Evolutionary conservation across 1,140 invertebrate genomes (phyloP).

Genomic region (Heliconius eleuchia): DNA sequence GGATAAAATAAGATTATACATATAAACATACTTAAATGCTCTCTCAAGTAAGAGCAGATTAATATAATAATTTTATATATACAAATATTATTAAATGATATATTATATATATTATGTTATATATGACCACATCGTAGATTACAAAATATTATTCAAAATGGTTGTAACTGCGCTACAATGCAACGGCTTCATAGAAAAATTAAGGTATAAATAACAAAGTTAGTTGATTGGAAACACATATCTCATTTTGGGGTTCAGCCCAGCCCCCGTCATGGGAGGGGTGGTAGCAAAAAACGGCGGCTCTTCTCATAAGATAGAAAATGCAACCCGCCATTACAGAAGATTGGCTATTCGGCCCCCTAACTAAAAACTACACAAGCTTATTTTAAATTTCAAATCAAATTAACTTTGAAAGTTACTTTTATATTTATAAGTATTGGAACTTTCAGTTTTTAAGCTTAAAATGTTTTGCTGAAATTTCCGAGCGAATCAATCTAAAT

Average conservation of each 20-base stretch:
- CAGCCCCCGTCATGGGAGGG: conserved; percentile 58
- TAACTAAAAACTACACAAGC: conserved; percentile 36
- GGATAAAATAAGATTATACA: too few species aligned
- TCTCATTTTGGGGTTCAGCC: conserved; percentile 36
- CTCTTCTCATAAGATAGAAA: conserved; percentile 69
- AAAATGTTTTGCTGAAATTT: conserved; percentile 39
- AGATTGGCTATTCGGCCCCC: conserved; percentile 69
- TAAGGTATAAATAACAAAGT: conserved; percentile 8
- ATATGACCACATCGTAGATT: too few species aligned
- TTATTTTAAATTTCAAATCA: conserved; percentile 27
- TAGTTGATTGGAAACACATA: conserved; percentile 33
- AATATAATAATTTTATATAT: too few species aligned
- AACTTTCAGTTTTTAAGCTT: conserved; percentile 8
- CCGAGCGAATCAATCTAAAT: conserved; percentile 40
- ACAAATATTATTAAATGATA: too few species aligned
- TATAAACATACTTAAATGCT: too few species aligned
- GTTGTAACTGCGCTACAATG: not conserved
- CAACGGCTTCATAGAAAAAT: not conserved
- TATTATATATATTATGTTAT: too few species aligned
- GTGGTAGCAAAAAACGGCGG: conserved; percentile 74
- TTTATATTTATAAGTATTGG: conserved; percentile 4
- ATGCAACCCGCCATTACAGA: conserved; percentile 74
- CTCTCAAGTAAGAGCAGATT: too few species aligned
- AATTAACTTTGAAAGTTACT: conserved; percentile 22
- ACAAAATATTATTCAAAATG: too few species aligned